These are phyloP conservation scores for Manduca sexta DNA, from an alignment of 1,140 invertebrate genomes.

Conservation along the genomic window DNA sequence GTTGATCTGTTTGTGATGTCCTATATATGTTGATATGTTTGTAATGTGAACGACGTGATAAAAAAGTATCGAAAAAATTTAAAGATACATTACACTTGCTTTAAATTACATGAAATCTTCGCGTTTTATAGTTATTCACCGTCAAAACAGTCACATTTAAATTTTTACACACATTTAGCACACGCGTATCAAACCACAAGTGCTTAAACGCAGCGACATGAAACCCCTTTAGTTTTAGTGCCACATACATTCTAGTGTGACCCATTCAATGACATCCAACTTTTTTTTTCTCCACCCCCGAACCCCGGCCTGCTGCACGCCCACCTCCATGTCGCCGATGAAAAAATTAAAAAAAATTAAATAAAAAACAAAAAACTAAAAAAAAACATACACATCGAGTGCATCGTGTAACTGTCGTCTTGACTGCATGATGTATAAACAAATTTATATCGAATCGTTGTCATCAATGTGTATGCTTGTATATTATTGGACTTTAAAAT, in stretches of 20 bases:
- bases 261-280: constrained; percentile 65
- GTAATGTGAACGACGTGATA: too few relatives aligned
- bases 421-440: constrained; percentile 61
- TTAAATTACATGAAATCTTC: too few relatives aligned
- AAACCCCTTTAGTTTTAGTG: constrained; percentile 47
- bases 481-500: constrained; percentile 34
- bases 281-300: constrained; percentile 62
- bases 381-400: constrained; percentile 56
- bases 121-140: not conserved
- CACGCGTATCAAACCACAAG: constrained; percentile 15
- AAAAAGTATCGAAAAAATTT: too few relatives aligned
- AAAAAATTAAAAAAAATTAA: constrained; percentile 27
- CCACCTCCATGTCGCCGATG: constrained; percentile 53
- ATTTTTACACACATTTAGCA: too few relatives aligned
- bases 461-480: constrained; percentile 67
- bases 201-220: constrained; percentile 27
- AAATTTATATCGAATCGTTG: constrained; percentile 37
- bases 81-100: too few relatives aligned
- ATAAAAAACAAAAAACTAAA: constrained; percentile 23
- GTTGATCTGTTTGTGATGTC: not conserved
- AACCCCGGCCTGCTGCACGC: constrained; percentile 57
- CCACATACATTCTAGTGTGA: constrained; percentile 58
- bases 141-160: not conserved
- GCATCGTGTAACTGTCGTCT: constrained; percentile 66
- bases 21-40: too few relatives aligned